Conservation (phyloP, 2,888 invertebrate species). For the Philopedon plagiatum region DNA sequence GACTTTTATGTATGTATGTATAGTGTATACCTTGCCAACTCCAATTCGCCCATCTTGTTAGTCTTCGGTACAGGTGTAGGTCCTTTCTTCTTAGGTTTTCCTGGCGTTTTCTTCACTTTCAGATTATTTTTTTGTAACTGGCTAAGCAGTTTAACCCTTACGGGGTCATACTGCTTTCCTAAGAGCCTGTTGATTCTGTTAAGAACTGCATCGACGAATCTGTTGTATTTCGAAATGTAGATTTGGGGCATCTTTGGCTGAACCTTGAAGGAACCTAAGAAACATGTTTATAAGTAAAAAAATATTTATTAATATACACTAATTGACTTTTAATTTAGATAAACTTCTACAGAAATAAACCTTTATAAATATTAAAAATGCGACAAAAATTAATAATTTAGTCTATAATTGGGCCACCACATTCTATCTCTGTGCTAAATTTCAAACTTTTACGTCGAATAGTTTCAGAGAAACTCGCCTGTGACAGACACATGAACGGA, state of each 20-base stretch:
- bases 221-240: conserved; percentile 86
- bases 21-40: conserved; percentile 60
- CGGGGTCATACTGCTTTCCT: conserved; percentile 86
- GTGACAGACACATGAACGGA: too few relatives aligned
- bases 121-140: conserved; percentile 72
- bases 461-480: too few relatives aligned
- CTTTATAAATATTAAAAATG: too few relatives aligned
- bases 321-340: too few relatives aligned
- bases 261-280: conserved; percentile 59
- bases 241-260: conserved; percentile 74
- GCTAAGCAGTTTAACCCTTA: conserved; percentile 80
- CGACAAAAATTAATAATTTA: too few relatives aligned
- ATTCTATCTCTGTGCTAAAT: too few relatives aligned
- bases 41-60: conserved; percentile 63
- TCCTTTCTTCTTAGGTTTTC: neutral
- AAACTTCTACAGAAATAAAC: too few relatives aligned
- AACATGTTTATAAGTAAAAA: conserved; percentile 10
- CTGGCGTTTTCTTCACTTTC: conserved; percentile 52
- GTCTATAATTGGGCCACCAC: too few relatives aligned
- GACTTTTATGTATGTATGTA: too few relatives aligned
- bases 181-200: conserved; percentile 86
- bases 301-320: too few relatives aligned
- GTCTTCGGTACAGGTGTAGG: conserved; percentile 6
- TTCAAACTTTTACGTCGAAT: too few relatives aligned
- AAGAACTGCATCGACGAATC: conserved; percentile 87